Evolutionary conservation across 2,888 invertebrate species (phyloP).

Genomic region (Hesperia comma): DNA sequence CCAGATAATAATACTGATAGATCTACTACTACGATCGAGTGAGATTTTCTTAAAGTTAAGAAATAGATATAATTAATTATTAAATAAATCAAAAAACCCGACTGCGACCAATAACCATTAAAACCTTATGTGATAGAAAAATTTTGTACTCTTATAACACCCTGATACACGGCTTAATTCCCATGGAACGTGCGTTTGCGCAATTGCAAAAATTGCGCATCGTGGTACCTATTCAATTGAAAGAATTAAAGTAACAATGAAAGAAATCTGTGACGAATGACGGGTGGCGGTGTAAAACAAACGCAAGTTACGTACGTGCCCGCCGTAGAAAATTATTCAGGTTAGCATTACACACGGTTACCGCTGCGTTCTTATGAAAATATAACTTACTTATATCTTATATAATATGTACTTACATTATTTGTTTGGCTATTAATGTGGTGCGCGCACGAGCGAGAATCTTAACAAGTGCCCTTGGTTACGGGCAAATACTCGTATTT

Average conservation of each 20-base stretch:
- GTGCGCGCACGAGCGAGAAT: background rate
- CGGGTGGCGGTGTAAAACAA: conserved; percentile 16
- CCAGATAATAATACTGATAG: too few species aligned
- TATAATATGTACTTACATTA: background rate
- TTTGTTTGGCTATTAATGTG: background rate
- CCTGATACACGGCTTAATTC: too few species aligned
- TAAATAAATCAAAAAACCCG: too few species aligned
- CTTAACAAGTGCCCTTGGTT: background rate
- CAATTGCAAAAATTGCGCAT: background rate
- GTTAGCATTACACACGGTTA: conserved; percentile 24
- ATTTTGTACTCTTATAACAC: too few species aligned
- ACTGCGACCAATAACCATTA: too few species aligned
- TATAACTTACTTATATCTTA: background rate
- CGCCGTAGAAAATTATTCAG: conserved; percentile 29
- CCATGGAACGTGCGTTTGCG: too few species aligned
- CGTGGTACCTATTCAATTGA: background rate
- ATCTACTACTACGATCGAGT: too few species aligned
- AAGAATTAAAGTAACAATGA: background rate
- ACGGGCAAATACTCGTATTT: too few species aligned
- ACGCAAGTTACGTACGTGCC: background rate
- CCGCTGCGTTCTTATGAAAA: conserved; percentile 16
- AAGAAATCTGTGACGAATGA: conserved; percentile 24
- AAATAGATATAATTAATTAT: too few species aligned
- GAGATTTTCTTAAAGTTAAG: too few species aligned
- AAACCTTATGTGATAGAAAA: too few species aligned